Evolutionary conservation across 2,888 invertebrate genomes (phyloP).

Genomic region (Malacosoma neustria): DNA sequence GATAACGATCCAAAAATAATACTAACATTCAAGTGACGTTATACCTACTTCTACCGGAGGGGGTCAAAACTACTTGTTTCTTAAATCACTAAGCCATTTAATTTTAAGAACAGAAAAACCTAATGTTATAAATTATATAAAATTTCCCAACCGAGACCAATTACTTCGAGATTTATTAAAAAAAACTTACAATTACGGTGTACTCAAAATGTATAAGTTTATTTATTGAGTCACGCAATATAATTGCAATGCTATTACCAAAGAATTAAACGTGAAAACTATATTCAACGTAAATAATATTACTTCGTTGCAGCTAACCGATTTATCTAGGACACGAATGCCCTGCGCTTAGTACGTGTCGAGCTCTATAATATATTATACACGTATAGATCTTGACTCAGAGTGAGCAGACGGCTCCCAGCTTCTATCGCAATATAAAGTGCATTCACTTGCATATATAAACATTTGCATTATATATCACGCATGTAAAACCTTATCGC

Average conservation of each 20-base stretch:
- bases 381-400: not conserved
- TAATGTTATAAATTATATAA: too few species aligned
- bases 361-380: too few species aligned
- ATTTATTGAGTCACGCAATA: not conserved
- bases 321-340: not conserved
- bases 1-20: too few species aligned
- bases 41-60: too few species aligned
- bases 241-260: not conserved
- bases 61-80: too few species aligned
- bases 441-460: conserved; percentile 14
- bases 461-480: conserved; percentile 19
- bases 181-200: too few species aligned
- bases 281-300: not conserved
- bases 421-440: conserved; percentile 4
- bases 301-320: not conserved
- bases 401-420: not conserved
- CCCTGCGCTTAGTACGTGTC: not conserved
- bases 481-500: conserved; percentile 26
- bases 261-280: not conserved
- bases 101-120: too few species aligned
- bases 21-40: too few species aligned
- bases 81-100: too few species aligned
- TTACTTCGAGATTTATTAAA: too few species aligned
- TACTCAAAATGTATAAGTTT: not conserved
- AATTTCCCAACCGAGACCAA: too few species aligned